Conservation (phyloP, 2,888 invertebrate species). For the Chloromyia formosa region DNA sequence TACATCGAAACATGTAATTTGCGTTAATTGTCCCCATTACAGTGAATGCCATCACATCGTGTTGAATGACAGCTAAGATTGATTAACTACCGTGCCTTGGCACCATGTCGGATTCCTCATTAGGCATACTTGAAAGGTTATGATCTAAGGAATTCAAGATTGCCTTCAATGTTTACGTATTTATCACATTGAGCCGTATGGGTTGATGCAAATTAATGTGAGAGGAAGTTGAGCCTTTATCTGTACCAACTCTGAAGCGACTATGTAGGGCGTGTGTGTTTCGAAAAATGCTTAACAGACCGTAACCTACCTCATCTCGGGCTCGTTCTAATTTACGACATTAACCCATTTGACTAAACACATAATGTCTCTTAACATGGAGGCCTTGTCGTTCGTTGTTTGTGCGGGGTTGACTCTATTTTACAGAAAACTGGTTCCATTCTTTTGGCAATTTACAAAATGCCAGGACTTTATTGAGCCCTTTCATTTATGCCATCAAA, state of each 20-base stretch:
- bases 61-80: conserved; percentile 39
- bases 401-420: background rate
- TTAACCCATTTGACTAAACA: conserved; percentile 36
- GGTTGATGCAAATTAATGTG: no score
- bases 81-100: conserved; percentile 28
- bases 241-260: background rate
- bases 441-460: conserved; percentile 42
- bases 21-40: conserved; percentile 33
- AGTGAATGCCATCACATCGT: conserved; percentile 33
- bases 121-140: conserved; percentile 32
- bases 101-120: conserved; percentile 24
- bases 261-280: background rate
- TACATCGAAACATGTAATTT: conserved; percentile 15
- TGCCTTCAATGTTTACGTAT: background rate
- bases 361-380: conserved; percentile 36
- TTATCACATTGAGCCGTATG: conserved; percentile 8
- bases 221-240: no score
- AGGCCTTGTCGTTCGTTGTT: background rate
- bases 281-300: background rate
- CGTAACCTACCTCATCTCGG: background rate
- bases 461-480: conserved; percentile 34
- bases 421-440: conserved; percentile 37
- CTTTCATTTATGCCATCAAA: conserved; percentile 24
- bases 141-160: conserved; percentile 25
- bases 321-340: conserved; percentile 7